Percentiles rank a stretch among this genome's conserved stretches.
phyloP scores from a whole-genome alignment of 2,113 vertebrate genomes.

The Isichthys henryi region DNA sequence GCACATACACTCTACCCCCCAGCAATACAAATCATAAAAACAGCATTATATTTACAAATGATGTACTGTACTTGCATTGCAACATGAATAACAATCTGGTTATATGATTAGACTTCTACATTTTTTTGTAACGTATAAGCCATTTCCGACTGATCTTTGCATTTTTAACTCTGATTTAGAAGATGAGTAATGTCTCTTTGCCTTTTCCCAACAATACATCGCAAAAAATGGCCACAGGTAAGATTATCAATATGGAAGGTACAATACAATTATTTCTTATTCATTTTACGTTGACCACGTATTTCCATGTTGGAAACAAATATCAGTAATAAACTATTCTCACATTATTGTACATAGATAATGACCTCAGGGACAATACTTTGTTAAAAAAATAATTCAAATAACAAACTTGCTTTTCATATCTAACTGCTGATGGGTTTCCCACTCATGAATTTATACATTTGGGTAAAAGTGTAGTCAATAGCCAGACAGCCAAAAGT shows the following conservation, averaged over 20 bases:
- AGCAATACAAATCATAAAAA: neutral
- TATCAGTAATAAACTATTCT: neutral
- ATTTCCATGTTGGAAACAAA: neutral
- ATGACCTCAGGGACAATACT: neutral
- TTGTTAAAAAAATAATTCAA: neutral
- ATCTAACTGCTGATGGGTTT: neutral
- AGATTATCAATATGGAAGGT: neutral
- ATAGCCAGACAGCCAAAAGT: neutral
- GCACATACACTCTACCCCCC: neutral
- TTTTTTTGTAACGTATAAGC: neutral
- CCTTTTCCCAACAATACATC: neutral
- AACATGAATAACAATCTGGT: neutral
- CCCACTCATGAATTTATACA: neutral
- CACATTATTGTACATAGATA: neutral
- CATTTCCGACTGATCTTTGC: neutral
- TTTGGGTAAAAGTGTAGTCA: neutral
- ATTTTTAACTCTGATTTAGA: neutral
- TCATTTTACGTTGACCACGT: neutral
- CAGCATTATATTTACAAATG: neutral
- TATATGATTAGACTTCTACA: neutral
- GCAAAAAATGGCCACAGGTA: neutral
- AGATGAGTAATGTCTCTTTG: neutral
- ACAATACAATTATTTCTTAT: neutral
- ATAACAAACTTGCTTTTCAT: neutral
- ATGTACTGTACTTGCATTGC: neutral